Base-by-base conservation (phyloP, 2,888 invertebrate genomes). In the Agonopterix subpropinquella region DNA sequence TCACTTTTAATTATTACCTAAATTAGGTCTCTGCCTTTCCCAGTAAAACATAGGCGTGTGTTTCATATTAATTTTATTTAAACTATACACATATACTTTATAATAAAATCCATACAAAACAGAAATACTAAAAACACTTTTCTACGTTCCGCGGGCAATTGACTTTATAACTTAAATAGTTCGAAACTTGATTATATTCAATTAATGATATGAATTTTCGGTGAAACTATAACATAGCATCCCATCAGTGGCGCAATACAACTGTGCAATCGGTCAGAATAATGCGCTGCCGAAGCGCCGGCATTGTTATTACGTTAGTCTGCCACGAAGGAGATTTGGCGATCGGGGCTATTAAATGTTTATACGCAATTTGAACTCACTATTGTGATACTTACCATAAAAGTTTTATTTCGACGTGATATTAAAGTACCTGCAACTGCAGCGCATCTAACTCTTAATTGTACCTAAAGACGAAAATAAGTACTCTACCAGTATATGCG, bases 241-340 rank as follows among this genome's bases (percentile, higher is more conserved):
- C 52, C 47, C 45, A 52, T 62, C 61, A 62, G 58, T 56, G 63
- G 58, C 58, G 71, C 69, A 71, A 76, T 76, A 70, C 66, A 67
- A 70, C 57, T 67, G 70, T 67, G 73, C 78, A 78, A 72, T 80
- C 78, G 70, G 64, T 75, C 70, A 76, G 78, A 79, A 80, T 80
- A 81, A 83, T 77, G 60, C 71, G 66, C 58, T 57, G 66, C 58
- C 64, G 62, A 62, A 60, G 64, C 64, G 53, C 56, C 59, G 53
- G 62, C 64, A 67, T 70, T 70, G 73, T 69, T 74, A 74, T 73
- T 71, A 68, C 62, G 64, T 62, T 64, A 62, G 61, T 53, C 62
- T 58, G 56, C 57, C 54, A 56, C 57, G 52, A 60, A 59, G 54
- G 59, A 66, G 62, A 65, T 65, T 63, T 58, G 64, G 57, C 59